Evolutionary conservation across 2,888 invertebrate genomes (phyloP).

Genomic region (Lasioglossum lativentre): DNA sequence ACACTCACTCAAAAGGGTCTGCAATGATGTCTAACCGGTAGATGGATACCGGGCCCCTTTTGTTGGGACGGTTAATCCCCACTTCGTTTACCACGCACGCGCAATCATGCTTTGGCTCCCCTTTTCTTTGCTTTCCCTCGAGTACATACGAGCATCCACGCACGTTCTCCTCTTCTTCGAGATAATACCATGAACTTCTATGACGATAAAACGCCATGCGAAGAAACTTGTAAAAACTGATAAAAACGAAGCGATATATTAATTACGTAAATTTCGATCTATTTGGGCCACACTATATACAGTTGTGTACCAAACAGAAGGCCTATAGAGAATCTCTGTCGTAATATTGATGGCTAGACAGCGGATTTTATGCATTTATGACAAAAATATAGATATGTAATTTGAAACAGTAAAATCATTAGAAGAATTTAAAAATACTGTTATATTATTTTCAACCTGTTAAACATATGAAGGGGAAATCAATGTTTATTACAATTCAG

Average conservation of each 20-base stretch:
- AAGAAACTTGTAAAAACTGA: not conserved
- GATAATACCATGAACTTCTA: constrained; percentile 35
- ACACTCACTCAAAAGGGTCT: not conserved
- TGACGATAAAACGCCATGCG: constrained; percentile 1
- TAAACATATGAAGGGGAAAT: too few species aligned
- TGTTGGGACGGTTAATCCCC: constrained; percentile 67
- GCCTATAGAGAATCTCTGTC: not conserved
- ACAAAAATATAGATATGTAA: too few species aligned
- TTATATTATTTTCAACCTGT: too few species aligned
- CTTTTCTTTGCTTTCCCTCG: constrained; percentile 7
- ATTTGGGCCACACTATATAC: not conserved
- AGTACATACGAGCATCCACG: constrained; percentile 46
- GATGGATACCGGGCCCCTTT: constrained; percentile 71
- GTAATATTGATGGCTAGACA: not conserved
- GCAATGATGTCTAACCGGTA: constrained; percentile 51
- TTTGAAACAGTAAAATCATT: too few species aligned
- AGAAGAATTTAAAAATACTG: too few species aligned
- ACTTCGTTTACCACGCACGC: constrained; percentile 61
- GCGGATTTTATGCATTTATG: too few species aligned
- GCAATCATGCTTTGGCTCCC: constrained; percentile 8
- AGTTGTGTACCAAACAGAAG: not conserved
- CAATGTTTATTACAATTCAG: too few species aligned
- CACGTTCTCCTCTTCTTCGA: constrained; percentile 42
- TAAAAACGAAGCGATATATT: not conserved
- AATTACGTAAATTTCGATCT: not conserved